Evolutionary conservation across 2,113 vertebrate genomes (phyloP).

Genomic region (Hippocampus barbouri): DNA sequence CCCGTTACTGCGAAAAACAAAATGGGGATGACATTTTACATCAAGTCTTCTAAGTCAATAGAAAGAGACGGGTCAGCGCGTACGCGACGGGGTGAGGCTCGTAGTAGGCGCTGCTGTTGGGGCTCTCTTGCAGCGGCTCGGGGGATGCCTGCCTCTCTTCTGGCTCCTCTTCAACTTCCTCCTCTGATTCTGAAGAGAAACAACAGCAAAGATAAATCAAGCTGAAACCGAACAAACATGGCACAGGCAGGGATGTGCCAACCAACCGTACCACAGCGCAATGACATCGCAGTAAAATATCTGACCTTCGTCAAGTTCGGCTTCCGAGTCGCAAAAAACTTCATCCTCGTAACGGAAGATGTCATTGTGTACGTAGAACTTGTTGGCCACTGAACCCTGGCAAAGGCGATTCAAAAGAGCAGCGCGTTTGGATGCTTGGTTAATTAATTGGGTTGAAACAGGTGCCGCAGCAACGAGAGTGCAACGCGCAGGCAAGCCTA

Average conservation of each 20-base stretch:
- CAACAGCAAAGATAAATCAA: neutral
- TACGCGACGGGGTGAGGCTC: conserved; percentile 88
- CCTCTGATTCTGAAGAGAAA: conserved; percentile 82
- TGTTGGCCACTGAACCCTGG: conserved; percentile 96
- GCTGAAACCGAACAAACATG: neutral
- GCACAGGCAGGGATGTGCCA: neutral
- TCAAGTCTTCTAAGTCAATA: neutral
- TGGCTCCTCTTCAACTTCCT: conserved; percentile 89
- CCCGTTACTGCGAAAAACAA: conserved; percentile 59
- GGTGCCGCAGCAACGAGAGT: neutral
- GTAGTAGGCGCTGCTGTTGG: conserved; percentile 82
- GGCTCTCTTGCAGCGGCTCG: conserved; percentile 86
- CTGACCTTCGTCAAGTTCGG: conserved; percentile 93
- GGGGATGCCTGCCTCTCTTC: conserved; percentile 88
- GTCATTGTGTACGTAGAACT: conserved; percentile 99
- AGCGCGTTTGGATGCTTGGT: neutral
- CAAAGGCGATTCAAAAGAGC: conserved; percentile 1
- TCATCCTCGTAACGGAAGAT: conserved; percentile 99
- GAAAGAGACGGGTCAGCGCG: conserved; percentile 26
- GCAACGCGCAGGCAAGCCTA: conserved; percentile 37
- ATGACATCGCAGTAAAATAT: too few species aligned
- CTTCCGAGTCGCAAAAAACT: conserved; percentile 96
- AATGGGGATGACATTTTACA: neutral
- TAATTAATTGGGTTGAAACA: neutral
- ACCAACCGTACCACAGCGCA: neutral